Conservation (phyloP, 2,888 invertebrate genomes). For the Limenitis camilla region DNA sequence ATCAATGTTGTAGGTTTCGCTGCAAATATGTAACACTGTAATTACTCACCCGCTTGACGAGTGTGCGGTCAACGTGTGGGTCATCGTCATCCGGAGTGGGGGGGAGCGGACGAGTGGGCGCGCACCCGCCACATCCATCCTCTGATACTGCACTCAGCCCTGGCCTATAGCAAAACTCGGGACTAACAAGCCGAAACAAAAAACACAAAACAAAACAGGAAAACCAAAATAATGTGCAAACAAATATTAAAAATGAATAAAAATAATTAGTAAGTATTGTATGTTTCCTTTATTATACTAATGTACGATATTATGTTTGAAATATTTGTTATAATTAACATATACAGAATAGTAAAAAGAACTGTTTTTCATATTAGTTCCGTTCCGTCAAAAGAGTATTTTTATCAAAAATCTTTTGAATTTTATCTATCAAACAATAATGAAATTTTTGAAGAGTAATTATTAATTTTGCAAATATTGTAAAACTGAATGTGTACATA, state of each 20-base stretch:
- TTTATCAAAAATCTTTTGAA: no score
- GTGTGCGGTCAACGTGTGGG: conserved; percentile 85
- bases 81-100: conserved; percentile 96
- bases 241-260: conserved; percentile 12
- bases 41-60: not conserved
- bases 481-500: no score
- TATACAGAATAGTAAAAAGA: no score
- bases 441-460: no score
- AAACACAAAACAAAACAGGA: conserved; percentile 15
- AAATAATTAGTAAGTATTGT: conserved; percentile 4
- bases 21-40: conserved; percentile 83
- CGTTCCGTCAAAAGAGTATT: no score
- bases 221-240: conserved; percentile 20
- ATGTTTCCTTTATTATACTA: not conserved
- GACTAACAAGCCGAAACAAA: conserved; percentile 74
- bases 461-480: no score
- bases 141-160: conserved; percentile 78
- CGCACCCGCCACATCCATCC: conserved; percentile 61
- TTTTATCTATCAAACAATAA: no score
- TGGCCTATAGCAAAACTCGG: conserved; percentile 88
- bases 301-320: no score
- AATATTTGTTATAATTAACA: not conserved
- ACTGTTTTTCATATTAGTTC: no score
- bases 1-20: not conserved
- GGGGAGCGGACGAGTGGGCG: conserved; percentile 93